Evolutionary conservation across 2,888 invertebrate species (phyloP).

Genomic region (Drosophila infuscata): DNA sequence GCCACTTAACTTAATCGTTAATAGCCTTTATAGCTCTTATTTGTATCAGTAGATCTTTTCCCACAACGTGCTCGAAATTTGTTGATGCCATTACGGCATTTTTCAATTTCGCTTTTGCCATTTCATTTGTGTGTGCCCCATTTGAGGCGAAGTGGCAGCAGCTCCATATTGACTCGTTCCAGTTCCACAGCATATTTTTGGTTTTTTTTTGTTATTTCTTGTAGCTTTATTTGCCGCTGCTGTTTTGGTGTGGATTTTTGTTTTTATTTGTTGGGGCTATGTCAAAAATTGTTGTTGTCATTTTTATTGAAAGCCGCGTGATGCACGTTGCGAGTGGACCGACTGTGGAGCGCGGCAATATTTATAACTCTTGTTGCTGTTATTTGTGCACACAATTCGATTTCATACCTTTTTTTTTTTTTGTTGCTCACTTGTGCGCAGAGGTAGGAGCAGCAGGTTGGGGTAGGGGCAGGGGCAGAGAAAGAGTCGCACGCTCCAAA

Average conservation of each 20-base stretch:
- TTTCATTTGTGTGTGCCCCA: slow-evolving; percentile 53
- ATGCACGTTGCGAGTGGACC: slow-evolving; percentile 39
- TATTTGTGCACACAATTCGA: slow-evolving; percentile 75
- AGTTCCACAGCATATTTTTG: slow-evolving; percentile 59
- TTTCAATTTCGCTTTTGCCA: slow-evolving; percentile 60
- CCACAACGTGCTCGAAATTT: slow-evolving; percentile 34
- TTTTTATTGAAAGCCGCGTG: slow-evolving; percentile 67
- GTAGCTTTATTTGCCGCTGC: not conserved
- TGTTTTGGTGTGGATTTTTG: slow-evolving; percentile 6
- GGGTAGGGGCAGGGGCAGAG: slow-evolving; percentile 18
- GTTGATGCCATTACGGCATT: slow-evolving; percentile 52
- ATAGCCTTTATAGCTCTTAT: slow-evolving; percentile 33
- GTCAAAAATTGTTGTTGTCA: slow-evolving; percentile 72
- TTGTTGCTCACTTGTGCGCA: slow-evolving; percentile 27
- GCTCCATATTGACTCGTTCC: slow-evolving; percentile 50
- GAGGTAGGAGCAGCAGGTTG: slow-evolving; percentile 15
- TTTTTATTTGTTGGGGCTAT: slow-evolving; percentile 31
- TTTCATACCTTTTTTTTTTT: slow-evolving; percentile 70
- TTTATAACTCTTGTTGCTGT: slow-evolving; percentile 65
- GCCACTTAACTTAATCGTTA: slow-evolving; percentile 35
- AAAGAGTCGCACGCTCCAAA: slow-evolving; percentile 77
- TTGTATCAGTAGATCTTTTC: slow-evolving; percentile 57
- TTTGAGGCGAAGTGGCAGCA: slow-evolving; percentile 34
- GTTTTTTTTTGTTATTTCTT: slow-evolving; percentile 8
- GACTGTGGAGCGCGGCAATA: slow-evolving; percentile 34